These are phyloP conservation scores for Gallinago undulata DNA, from an alignment of 2,113 vertebrate genomes.

Conservation along the genomic window DNA sequence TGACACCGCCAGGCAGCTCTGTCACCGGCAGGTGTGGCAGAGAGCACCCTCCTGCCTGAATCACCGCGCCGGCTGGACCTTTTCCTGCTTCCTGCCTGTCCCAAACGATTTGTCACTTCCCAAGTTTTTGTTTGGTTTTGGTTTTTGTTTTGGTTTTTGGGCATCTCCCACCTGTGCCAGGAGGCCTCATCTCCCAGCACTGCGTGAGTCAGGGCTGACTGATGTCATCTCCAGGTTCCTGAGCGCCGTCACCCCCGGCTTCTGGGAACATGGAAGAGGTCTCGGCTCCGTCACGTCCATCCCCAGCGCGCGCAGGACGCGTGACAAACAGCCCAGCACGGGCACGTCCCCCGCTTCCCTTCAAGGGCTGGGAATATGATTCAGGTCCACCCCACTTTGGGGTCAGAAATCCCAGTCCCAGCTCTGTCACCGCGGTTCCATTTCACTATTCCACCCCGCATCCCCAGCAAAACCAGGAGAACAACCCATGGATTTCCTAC, in stretches of 20 bases:
- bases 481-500: background rate
- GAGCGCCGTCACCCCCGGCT: fast-evolving
- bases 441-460: background rate
- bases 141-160: no score
- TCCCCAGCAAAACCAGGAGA: fast-evolving
- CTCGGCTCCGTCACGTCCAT: fast-evolving
- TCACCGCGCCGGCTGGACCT: fast-evolving
- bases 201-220: background rate
- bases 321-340: fast-evolving
- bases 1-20: background rate
- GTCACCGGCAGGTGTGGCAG: background rate
- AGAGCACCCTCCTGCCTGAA: background rate
- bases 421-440: no score
- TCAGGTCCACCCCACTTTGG: fast-evolving
- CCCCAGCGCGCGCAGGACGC: fast-evolving
- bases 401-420: background rate
- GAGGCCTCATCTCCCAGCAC: background rate
- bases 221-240: background rate
- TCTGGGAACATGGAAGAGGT: fast-evolving
- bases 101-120: background rate
- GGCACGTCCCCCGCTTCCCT: fast-evolving
- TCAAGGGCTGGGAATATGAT: background rate
- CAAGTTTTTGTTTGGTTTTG: background rate
- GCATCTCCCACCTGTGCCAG: background rate
- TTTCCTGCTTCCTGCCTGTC: background rate